These are phyloP conservation scores for Perizoma affinitatum DNA, from an alignment of 2,888 invertebrate species.

Conservation along the genomic window DNA sequence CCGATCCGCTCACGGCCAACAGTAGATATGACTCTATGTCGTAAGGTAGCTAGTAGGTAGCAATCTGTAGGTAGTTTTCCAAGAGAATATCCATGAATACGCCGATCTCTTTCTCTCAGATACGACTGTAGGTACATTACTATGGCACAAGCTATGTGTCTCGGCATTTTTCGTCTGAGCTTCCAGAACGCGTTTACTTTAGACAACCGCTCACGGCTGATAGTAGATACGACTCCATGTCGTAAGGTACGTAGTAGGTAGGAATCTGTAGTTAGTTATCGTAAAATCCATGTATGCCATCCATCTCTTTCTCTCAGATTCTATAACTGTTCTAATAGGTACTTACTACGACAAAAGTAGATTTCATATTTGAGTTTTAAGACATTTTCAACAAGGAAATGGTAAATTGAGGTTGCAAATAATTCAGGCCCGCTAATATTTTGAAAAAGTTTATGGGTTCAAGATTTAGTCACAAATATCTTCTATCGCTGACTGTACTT, in stretches of 20 bases:
- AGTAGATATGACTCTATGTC: slow-evolving; percentile 85
- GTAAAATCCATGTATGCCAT: background rate
- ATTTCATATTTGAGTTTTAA: no score
- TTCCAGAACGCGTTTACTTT: slow-evolving; percentile 66
- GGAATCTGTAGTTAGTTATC: background rate
- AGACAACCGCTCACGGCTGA: slow-evolving; percentile 67
- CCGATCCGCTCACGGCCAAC: slow-evolving; percentile 69
- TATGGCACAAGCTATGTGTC: background rate
- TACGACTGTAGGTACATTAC: background rate
- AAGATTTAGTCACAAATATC: no score
- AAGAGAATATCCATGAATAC: background rate
- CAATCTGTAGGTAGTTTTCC: slow-evolving; percentile 2
- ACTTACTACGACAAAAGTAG: background rate
- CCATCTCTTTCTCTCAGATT: background rate
- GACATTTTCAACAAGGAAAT: no score
- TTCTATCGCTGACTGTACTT: no score
- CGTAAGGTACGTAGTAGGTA: slow-evolving; percentile 49
- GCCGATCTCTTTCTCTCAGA: background rate
- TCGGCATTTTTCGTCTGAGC: background rate
- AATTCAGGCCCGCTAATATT: no score
- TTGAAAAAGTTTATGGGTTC: no score
- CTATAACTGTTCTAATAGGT: background rate
- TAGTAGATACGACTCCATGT: slow-evolving; percentile 84
- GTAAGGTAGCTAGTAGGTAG: slow-evolving; percentile 45
- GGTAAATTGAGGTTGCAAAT: no score